Base-by-base conservation (phyloP, 2,113 vertebrate species). In the Ornithorhynchus anatinus region DNA sequence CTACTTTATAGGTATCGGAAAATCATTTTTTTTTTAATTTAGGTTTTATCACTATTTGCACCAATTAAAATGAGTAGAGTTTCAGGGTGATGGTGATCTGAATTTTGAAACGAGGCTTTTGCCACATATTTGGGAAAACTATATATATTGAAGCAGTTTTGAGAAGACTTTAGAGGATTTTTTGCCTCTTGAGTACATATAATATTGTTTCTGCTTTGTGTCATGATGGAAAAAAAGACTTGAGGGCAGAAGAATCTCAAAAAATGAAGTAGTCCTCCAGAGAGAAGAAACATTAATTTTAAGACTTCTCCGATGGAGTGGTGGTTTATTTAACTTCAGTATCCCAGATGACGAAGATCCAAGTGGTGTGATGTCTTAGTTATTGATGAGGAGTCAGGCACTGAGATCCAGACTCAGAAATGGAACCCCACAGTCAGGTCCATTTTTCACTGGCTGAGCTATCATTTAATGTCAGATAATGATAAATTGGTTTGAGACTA, bases 311-410 rank as follows among this genome's bases (percentile, higher is more conserved):
- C 81, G 77, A 64, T 61, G 59, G 63, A 84, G 69, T 64, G 81
- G 57, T 69, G 58, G 78, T 86, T 89, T 87, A 82, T 72, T 84
- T 86, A 66, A 64, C 59, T 65, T 42, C 54, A 73, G 67, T 82
- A 75, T 76, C 69, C 81, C 74, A 40, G 60, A 63, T 72, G 82
- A 79, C 16, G 10, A 64, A 81, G 54, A 64, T 53, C 76, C 59
- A 54, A 57, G 72, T 67, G 37, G 53, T 80, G 39, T 75, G 67
- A 65, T 84, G 82, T 78, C 78, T 77, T 69, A 52, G 69, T 87
- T 84, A 89, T 73, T 88, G 85, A 87, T 84, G 88, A 89, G 81
- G 86, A 88, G 88, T 65, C 82, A 85, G 81, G 62, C 53, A 53
- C 66, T 57, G 69, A 91, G 77, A 63, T 86, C 73, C 74, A 89